Evolutionary conservation across 2,888 invertebrate species (phyloP), one percentile per base, ranked within the genome.

Genomic region (Steinernema hermaphroditum): DNA sequence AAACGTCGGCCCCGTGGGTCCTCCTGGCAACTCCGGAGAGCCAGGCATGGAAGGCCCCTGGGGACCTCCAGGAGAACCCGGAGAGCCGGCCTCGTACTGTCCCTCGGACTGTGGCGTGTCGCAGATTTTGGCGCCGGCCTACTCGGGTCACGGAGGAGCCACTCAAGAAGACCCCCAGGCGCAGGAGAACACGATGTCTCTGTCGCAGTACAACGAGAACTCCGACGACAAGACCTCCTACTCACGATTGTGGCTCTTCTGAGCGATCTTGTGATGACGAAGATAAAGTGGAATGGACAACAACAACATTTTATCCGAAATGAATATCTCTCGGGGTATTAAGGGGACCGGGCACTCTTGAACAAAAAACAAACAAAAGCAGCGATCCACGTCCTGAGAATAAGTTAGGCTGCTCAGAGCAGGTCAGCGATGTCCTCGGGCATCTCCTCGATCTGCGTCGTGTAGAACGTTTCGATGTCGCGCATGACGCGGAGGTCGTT

Each of bases 381-480:
- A 62, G 27, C 62, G 62, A 62, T 62, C 62, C 62, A 32, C 62
- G 12, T 62, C 62, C 34, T 62, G 62, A 62, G 62, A 62, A 62
- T 62, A 32, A 62, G 32, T 62, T 62, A 62, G 16, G 32, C 62
- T 29, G 62, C 19, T 70, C 46, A 70, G 70, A 70, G 70, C 16
- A 70, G 70, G 49, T 97, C 95, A 87, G 96, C 96, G 90, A 97
- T 96, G 90, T 97, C 94, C 91, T 93, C 92, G 89, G 97, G 97
- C 96, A 97, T 96, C 91, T 97, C 96, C 87, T 94, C 94, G 89
- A 97, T 94, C 88, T 91, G 92, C 86, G 96, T 97, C 89, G 94
- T 93, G 90, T 97, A 97, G 90, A 94, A 95, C 88, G 92, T 92
- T 91, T 97, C 96, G 89, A 97, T 96, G 90, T 97, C 96, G 89